These are phyloP conservation scores for Pristionchus mayeri DNA, from an alignment of 2,888 invertebrate genomes.

Conservation along the genomic window DNA sequence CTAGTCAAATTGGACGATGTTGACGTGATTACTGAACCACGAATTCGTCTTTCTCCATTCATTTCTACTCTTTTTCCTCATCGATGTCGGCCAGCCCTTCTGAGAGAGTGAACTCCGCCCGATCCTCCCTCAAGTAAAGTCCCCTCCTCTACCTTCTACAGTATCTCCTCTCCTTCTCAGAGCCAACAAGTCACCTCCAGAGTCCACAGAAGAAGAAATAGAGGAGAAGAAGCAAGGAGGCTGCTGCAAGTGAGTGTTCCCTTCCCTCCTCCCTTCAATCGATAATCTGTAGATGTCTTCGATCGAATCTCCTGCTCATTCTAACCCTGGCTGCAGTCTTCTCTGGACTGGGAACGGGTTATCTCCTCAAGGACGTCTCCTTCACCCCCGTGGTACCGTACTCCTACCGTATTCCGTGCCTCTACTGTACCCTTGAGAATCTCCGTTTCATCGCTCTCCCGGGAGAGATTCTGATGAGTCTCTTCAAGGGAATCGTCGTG, in stretches of 20 bases:
- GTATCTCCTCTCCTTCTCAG: background rate
- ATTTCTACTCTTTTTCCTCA: conserved; percentile 7
- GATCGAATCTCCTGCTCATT: conserved; percentile 34
- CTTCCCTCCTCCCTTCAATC: background rate
- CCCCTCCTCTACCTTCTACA: background rate
- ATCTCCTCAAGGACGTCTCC: background rate
- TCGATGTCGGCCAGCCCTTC: conserved; percentile 2
- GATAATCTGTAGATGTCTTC: conserved; percentile 7
- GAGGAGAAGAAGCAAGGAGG: conserved; percentile 1
- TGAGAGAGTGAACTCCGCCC: background rate
- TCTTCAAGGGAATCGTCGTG: conserved; percentile 43
- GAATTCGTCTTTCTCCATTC: background rate
- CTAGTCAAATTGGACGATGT: background rate
- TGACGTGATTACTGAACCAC: background rate
- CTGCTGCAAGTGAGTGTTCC: background rate
- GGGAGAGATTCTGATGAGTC: conserved; percentile 42
- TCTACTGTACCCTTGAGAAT: conserved; percentile 8
- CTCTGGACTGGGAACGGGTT: background rate
- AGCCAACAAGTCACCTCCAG: background rate
- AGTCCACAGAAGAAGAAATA: background rate
- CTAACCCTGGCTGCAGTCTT: conserved; percentile 24
- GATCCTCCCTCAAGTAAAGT: conserved; percentile 17
- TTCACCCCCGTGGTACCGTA: conserved; percentile 22
- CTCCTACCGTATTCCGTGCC: background rate
- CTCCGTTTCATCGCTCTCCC: conserved; percentile 38